Conservation (phyloP, 2,797 vertebrate species). For the Muscicapa comitata region DNA sequence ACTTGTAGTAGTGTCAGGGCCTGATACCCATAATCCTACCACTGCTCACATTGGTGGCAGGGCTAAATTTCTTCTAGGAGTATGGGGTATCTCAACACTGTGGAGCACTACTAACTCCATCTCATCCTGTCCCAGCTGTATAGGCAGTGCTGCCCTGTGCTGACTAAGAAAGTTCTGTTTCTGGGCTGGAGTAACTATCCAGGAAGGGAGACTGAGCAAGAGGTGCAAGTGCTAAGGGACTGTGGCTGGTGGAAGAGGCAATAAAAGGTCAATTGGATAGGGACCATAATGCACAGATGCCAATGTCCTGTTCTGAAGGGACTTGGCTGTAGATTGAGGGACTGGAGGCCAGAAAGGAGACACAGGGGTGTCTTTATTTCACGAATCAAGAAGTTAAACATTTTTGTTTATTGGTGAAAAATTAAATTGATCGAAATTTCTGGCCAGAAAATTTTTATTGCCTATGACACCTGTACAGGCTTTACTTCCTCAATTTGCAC, state of each 20-base stretch:
- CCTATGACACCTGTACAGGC: background rate
- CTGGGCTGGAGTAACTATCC: background rate
- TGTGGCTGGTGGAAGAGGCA: background rate
- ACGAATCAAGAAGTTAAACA: background rate
- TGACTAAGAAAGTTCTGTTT: background rate
- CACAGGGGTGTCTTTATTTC: background rate
- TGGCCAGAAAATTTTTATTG: background rate
- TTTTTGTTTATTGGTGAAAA: background rate
- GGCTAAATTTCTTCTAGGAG: background rate
- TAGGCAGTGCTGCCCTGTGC: background rate
- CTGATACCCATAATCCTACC: background rate
- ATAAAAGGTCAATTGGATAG: accelerated
- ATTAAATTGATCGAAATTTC: background rate
- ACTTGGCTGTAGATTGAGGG: background rate
- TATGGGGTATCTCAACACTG: background rate
- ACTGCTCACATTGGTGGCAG: background rate
- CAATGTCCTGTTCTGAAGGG: background rate
- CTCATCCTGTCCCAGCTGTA: accelerated
- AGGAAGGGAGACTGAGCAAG: background rate
- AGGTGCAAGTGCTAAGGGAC: background rate
- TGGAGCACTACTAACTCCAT: background rate
- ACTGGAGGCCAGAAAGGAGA: background rate
- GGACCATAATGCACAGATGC: too few relatives aligned
- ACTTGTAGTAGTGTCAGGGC: background rate
- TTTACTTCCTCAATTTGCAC: background rate